These are phyloP conservation scores for Lampris incognitus DNA, from an alignment of 2,113 vertebrate genomes.

Conservation along the genomic window DNA sequence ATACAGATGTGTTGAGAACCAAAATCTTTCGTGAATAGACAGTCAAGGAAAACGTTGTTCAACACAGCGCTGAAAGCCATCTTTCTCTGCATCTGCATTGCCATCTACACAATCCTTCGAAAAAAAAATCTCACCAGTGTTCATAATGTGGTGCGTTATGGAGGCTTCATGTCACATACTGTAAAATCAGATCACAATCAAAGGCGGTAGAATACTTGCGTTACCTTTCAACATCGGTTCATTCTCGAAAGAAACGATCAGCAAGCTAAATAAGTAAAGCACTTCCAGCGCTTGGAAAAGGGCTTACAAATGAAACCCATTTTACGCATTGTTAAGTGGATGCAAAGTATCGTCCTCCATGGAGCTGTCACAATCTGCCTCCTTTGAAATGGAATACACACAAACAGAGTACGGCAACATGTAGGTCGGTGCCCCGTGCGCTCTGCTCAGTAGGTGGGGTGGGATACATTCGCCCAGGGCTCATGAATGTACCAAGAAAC, in stretches of 20 bases:
- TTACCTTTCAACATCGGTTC: background rate
- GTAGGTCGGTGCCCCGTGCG: background rate
- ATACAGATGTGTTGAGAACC: conserved; percentile 72
- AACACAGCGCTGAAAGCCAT: conserved; percentile 17
- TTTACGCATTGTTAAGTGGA: background rate
- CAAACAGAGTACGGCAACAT: background rate
- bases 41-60: conserved; percentile 26
- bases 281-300: background rate
- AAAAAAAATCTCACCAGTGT: background rate
- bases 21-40: conserved; percentile 44
- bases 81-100: conserved; percentile 6
- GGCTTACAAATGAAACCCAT: background rate
- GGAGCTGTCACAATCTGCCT: background rate
- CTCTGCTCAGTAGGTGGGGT: background rate
- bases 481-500: conserved; percentile 2
- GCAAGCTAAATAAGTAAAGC: background rate
- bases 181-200: background rate
- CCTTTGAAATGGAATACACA: background rate
- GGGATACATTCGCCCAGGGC: background rate
- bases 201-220: background rate
- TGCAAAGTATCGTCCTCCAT: background rate
- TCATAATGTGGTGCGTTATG: background rate
- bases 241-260: background rate
- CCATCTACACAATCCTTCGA: background rate
- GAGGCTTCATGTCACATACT: background rate